Evolutionary conservation across 2,113 vertebrate genomes (phyloP).

Genomic region (Pteruthius melanotis): DNA sequence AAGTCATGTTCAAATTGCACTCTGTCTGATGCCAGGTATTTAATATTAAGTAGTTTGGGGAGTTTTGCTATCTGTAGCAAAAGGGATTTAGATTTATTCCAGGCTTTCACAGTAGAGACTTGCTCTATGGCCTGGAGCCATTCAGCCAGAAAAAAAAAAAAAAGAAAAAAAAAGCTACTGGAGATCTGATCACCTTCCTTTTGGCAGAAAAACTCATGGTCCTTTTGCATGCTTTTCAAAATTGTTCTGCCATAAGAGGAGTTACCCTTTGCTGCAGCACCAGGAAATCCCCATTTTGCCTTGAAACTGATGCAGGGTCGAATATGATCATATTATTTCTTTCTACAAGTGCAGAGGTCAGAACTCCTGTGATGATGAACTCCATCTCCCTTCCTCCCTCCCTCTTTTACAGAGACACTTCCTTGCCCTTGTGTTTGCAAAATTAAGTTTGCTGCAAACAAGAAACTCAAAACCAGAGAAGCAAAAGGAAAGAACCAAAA

Average conservation of each 20-base stretch:
- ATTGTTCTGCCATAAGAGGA: background rate
- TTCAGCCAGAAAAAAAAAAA: background rate
- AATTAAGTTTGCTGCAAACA: background rate
- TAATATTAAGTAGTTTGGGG: constrained; percentile 36
- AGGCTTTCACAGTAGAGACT: constrained; percentile 21
- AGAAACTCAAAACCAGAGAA: background rate
- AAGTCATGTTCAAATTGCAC: constrained; percentile 31
- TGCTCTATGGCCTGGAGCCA: background rate
- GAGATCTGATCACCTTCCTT: background rate
- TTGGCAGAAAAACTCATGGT: background rate
- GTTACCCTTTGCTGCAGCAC: background rate
- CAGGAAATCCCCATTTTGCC: constrained; percentile 18
- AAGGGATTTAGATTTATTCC: constrained; percentile 42
- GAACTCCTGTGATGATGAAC: background rate
- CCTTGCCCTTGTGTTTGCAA: background rate
- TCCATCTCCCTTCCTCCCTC: background rate
- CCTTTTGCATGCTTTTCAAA: background rate
- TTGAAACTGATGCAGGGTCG: background rate
- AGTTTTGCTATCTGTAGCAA: constrained; percentile 33
- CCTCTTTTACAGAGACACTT: background rate
- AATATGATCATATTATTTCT: background rate
- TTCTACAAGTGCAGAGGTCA: background rate
- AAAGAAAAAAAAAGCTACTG: background rate
- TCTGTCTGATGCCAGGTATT: constrained; percentile 43
- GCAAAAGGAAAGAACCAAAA: background rate